A percentile compares a stretch with the other conserved stretches of the same genome.
phyloP scores from a whole-genome alignment of 2,113 vertebrate genomes.

The Hippocampus zosterae region DNA sequence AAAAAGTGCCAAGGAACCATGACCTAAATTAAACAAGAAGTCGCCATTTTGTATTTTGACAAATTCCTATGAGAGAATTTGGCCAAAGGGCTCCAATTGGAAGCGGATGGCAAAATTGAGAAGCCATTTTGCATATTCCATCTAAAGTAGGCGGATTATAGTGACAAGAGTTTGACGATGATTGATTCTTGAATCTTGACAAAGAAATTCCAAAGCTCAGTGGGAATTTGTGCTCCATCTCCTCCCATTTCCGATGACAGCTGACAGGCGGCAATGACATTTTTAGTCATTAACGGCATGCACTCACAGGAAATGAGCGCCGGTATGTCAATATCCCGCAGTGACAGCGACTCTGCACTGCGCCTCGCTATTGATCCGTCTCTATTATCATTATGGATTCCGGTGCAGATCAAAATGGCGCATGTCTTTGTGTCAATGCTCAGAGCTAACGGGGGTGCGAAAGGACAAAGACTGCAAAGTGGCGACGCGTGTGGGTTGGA shows the following conservation, averaged over 20 bases:
- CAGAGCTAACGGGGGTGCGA: background rate
- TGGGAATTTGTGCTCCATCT: constrained; percentile 34
- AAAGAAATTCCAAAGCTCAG: constrained; percentile 3
- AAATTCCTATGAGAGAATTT: background rate
- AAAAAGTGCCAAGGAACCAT: background rate
- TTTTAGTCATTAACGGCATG: constrained; percentile 64
- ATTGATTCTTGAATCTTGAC: background rate
- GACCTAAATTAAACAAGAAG: background rate
- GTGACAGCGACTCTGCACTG: constrained; percentile 25
- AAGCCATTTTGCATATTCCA: background rate
- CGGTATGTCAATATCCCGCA: constrained; percentile 53
- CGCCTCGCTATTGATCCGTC: constrained; percentile 31
- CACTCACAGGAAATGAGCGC: constrained; percentile 63
- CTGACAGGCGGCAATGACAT: constrained; percentile 51
- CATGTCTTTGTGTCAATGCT: constrained; percentile 9
- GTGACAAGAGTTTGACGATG: background rate
- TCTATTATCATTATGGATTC: constrained; percentile 53
- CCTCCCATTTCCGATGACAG: constrained; percentile 46
- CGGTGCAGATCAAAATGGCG: constrained; percentile 23
- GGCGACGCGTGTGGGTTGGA: background rate
- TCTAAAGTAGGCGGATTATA: background rate
- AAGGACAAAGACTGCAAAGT: constrained; percentile 1
- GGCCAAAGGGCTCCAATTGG: background rate
- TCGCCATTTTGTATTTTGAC: background rate
- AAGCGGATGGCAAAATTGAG: background rate